These are phyloP conservation scores for Ambastaia sidthimunki DNA, from an alignment of 2,797 vertebrate genomes.

Conservation along the genomic window DNA sequence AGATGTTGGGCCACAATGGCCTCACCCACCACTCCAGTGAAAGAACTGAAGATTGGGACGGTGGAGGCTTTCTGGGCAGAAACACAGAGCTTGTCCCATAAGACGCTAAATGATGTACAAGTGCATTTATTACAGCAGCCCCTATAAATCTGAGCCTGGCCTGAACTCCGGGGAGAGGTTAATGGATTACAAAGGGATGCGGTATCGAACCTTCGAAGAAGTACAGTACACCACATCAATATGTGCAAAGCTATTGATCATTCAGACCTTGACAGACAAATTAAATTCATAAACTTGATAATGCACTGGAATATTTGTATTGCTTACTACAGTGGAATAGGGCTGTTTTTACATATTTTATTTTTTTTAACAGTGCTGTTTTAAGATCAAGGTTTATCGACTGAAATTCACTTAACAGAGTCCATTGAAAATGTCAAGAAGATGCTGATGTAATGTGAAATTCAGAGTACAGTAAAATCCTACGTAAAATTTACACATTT, in stretches of 20 bases:
- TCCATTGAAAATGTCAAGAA: slow-evolving; percentile 54
- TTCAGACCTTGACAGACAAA: slow-evolving; percentile 79
- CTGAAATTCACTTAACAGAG: slow-evolving; percentile 56
- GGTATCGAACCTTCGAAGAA: slow-evolving; percentile 81
- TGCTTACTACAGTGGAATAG: slow-evolving; percentile 60
- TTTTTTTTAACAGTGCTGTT: slow-evolving; percentile 54
- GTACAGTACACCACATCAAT: slow-evolving; percentile 87
- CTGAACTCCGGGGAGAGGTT: slow-evolving; percentile 86
- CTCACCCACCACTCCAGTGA: slow-evolving; percentile 61
- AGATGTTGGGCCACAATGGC: background rate
- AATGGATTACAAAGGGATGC: slow-evolving; percentile 88
- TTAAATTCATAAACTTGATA: slow-evolving; percentile 83
- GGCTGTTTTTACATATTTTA: slow-evolving; percentile 41
- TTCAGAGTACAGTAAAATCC: slow-evolving; percentile 30
- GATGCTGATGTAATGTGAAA: slow-evolving; percentile 58
- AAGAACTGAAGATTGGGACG: slow-evolving; percentile 64
- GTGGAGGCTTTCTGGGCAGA: slow-evolving; percentile 71
- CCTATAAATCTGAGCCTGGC: slow-evolving; percentile 85
- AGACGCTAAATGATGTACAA: slow-evolving; percentile 86
- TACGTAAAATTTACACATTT: slow-evolving; percentile 37
- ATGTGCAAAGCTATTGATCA: slow-evolving; percentile 84
- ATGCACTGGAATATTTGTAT: slow-evolving; percentile 73
- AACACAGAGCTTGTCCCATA: slow-evolving; percentile 76
- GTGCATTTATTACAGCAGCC: slow-evolving; percentile 84
- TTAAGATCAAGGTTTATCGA: slow-evolving; percentile 64